Evolutionary conservation across 2,113 vertebrate species (phyloP).

Genomic region (Phyllostomus hastatus): DNA sequence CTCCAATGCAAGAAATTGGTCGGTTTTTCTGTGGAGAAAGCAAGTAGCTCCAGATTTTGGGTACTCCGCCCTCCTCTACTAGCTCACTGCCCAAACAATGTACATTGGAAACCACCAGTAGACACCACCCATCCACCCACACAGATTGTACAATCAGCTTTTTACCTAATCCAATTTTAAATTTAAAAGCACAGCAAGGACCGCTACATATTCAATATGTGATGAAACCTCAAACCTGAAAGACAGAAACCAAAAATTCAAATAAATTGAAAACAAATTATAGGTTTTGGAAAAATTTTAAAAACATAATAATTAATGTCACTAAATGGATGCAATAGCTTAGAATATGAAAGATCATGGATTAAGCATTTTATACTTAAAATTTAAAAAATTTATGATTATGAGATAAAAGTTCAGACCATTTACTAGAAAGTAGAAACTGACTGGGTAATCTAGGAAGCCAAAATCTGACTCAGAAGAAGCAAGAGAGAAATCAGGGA

Average conservation of each 20-base stretch:
- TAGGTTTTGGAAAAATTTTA: neutral
- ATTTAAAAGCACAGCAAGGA: neutral
- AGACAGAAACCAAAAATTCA: neutral
- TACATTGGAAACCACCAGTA: neutral
- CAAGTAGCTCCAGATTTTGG: neutral
- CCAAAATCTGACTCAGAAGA: neutral
- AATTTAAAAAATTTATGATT: neutral
- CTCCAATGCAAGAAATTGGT: neutral
- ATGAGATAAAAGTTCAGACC: neutral
- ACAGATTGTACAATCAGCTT: neutral
- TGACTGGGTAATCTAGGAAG: neutral
- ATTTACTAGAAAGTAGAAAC: neutral
- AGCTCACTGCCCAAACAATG: neutral
- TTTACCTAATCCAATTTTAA: neutral
- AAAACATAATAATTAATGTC: neutral
- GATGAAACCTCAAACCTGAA: neutral
- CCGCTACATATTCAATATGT: neutral
- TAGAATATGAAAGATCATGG: neutral
- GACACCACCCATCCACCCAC: neutral
- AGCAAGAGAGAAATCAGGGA: neutral
- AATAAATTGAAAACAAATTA: neutral
- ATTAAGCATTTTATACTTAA: neutral
- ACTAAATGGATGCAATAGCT: neutral
- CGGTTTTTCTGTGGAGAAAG: neutral
- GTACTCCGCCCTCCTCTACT: accelerated